Evolutionary conservation across 2,888 invertebrate genomes (phyloP), one percentile per base, ranked within the genome.

Genomic region (Eurytoma californica): DNA sequence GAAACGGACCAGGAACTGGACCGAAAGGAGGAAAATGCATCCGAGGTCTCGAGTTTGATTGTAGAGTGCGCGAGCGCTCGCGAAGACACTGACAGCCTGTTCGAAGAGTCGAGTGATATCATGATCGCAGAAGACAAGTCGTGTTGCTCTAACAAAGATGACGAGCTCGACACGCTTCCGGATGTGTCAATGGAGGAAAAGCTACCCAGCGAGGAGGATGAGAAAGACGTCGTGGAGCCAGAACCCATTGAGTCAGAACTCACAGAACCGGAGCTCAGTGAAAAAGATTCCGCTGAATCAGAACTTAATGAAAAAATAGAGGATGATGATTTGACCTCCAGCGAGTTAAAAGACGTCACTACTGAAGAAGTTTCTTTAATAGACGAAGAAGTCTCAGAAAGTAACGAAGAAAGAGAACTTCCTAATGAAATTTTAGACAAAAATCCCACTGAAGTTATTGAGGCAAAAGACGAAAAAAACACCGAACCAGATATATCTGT

Each of bases 41-140:
- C 68, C 5, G 81, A 70, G n/a, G 66, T 67, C 16, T 79, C 77
- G 12, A 77, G 72, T 53, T 72, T 82, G 14, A 79, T 72, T 3
- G 77, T 74, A 0, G 77, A 82, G 24, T 77, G 74, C 53, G 49
- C 77, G 3, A 79, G 73, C 57, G 14, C 63, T 39, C 67, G 16
- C 49, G 65, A 65, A 14, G 77, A 73, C 13, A 58, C 39, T 4
- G 80, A 81, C 16, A 67, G 49, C 39, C 66, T 65, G 24, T 20
- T 47, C n/a, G 39, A 24, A 14, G 76, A 76, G n/a, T 14, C 60
- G 5, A 77, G 3, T 14, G 66, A 73, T 49, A 13, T 39, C 0
- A 63, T 67, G 49, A 30, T 58, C 20, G 51, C 51, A 3, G 74
- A 77, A 24, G 69, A 77, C 9, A 73, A 69, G 65, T 69, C 55